Evolutionary conservation across 2,113 vertebrate genomes (phyloP).

Genomic region (Mustelus asterias): DNA sequence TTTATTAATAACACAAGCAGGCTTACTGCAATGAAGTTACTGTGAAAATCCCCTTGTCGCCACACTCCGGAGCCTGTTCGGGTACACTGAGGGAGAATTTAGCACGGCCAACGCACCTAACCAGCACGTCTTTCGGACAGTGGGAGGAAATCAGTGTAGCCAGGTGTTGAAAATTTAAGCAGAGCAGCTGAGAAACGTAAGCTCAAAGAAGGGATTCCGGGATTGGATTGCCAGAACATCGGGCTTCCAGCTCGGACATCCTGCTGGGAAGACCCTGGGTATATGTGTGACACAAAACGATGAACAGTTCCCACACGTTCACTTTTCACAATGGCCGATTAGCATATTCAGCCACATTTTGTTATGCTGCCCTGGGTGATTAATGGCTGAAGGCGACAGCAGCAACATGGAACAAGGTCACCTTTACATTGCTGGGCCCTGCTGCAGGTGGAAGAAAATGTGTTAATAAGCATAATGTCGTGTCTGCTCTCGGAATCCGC

Average conservation of each 20-base stretch:
- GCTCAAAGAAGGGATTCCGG: not conserved
- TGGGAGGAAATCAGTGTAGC: not conserved
- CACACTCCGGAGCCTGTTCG: too few species aligned
- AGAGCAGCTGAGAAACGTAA: not conserved
- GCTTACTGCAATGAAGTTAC: too few species aligned
- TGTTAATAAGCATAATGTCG: not conserved
- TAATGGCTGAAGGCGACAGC: not conserved
- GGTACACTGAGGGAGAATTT: too few species aligned
- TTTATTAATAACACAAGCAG: too few species aligned
- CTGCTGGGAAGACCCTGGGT: not conserved
- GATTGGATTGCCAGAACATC: not conserved
- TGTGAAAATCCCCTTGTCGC: too few species aligned
- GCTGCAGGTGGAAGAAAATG: not conserved
- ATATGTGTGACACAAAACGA: not conserved
- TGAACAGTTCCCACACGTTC: not conserved
- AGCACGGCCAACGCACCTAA: too few species aligned
- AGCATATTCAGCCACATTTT: not conserved
- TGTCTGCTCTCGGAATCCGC: not conserved
- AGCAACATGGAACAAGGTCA: not conserved
- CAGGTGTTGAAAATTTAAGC: not conserved
- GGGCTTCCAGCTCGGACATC: not conserved
- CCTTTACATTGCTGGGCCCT: not conserved
- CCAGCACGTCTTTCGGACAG: too few species aligned
- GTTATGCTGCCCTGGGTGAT: not conserved
- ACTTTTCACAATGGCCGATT: not conserved